phyloP scores from a whole-genome alignment of 2,113 vertebrate species.

The Ictalurus punctatus region DNA sequence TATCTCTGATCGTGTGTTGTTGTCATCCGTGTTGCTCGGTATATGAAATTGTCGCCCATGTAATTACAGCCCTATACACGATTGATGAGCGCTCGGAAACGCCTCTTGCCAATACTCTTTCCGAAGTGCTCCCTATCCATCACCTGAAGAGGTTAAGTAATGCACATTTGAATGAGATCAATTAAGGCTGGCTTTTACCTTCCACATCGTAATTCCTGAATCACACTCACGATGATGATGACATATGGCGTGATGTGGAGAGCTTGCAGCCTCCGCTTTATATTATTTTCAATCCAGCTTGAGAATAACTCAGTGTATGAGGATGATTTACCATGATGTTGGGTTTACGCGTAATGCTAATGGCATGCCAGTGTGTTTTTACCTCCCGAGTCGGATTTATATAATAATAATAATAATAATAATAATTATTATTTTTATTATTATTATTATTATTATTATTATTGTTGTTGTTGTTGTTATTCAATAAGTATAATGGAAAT shows the following conservation, averaged over 20 bases:
- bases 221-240: conserved; percentile 8
- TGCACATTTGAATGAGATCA: conserved; percentile 55
- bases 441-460: too few species aligned
- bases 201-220: conserved; percentile 31
- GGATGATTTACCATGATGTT: not conserved
- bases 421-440: too few species aligned
- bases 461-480: too few species aligned
- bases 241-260: not conserved
- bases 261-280: not conserved
- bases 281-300: not conserved
- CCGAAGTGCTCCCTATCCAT: conserved; percentile 47
- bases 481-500: not conserved
- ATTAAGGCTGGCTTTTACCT: conserved; percentile 36
- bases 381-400: not conserved
- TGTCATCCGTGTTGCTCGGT: conserved; percentile 15
- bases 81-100: conserved; percentile 43
- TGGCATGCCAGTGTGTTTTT: not conserved
- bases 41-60: conserved; percentile 36
- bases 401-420: not conserved
- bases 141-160: conserved; percentile 55
- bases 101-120: conserved; percentile 45
- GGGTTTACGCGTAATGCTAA: not conserved
- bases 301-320: not conserved
- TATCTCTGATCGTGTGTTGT: not conserved
- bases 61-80: conserved; percentile 40